Base-by-base conservation (phyloP, 2,113 vertebrate genomes). In the Protobothrops mucrosquamatus region DNA sequence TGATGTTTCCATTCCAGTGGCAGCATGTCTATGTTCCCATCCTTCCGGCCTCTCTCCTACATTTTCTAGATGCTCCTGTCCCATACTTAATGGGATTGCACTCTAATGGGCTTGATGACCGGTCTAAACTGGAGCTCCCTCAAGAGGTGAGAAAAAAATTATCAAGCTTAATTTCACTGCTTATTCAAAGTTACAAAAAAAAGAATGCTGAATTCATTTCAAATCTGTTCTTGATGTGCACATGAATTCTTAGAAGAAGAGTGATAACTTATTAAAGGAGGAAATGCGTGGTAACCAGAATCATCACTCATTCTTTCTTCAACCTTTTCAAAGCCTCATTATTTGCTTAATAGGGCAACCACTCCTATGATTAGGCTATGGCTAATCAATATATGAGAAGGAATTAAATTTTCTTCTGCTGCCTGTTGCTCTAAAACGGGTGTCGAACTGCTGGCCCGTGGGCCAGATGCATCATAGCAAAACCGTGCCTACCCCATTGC, bases 1-100 rank as follows among this genome's bases (percentile, higher is more conserved):
- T 98, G 57, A 98, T 98, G 98, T 98, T 98, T 96, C 98, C 98
- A 89, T 98, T 98, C 97, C 98, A 98, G 91, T 98, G 98, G 98
- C 98, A 98, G 94, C 98, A 98, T 89, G 98, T 98, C 6, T 98
- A 98, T 94, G 98, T 98, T 93, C 98, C 98, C 90, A 98, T 98
- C 92, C 98, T 98, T 92, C 98, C 98, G 4, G 98, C 98, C 88
- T 98, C 98, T 74, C 98, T 98, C 92, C 97, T 98, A 92, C 98
- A 98, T 97, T 98, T 98, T 96, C 96, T 98, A 96, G 98, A 98
- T 92, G 98, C 98, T 81, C 98, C 98, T 89, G 98, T 98, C 85
- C 98, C 98, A 57, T 98, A 98, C 95, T 95, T 98, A 88, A 98
- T 98, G 98, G 98, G 98, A 91, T 97, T 98, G 96, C 98, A 98